phyloP scores from a whole-genome alignment of 2,888 invertebrate genomes.

The Dynastes tityus region DNA sequence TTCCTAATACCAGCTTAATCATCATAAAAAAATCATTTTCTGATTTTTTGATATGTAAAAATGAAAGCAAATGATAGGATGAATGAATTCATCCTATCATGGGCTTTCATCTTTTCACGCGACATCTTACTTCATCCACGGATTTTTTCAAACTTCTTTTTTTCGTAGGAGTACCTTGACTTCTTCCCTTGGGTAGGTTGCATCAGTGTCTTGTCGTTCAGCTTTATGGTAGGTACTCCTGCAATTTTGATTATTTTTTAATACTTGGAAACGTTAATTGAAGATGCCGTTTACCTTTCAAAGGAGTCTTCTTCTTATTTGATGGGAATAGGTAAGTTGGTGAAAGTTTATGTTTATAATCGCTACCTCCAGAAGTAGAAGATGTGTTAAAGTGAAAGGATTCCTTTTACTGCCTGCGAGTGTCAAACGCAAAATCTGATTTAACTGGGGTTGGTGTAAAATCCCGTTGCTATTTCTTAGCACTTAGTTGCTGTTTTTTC shows the following conservation, averaged over 20 bases:
- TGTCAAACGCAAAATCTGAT: slow-evolving; percentile 21
- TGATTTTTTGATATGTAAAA: too few species aligned
- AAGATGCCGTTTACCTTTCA: background rate
- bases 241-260: background rate
- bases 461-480: slow-evolving; percentile 71
- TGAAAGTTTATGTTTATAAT: background rate
- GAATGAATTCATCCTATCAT: slow-evolving; percentile 20
- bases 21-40: too few species aligned
- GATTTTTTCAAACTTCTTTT: slow-evolving; percentile 52
- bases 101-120: slow-evolving; percentile 21
- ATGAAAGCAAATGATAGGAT: too few species aligned
- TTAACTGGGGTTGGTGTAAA: slow-evolving; percentile 53
- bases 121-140: slow-evolving; percentile 49
- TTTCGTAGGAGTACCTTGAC: slow-evolving; percentile 48
- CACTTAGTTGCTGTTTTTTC: slow-evolving; percentile 72
- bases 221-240: slow-evolving; percentile 22
- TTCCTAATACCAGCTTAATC: too few species aligned
- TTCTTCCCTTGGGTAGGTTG: background rate
- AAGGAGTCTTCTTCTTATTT: slow-evolving; percentile 17
- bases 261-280: too few species aligned
- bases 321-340: slow-evolving; percentile 16
- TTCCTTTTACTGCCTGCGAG: slow-evolving; percentile 29
- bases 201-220: slow-evolving; percentile 24
- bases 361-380: background rate
- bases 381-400: background rate